Conservation (phyloP, 2,797 vertebrate species). For the Coracias cyanogaster region DNA sequence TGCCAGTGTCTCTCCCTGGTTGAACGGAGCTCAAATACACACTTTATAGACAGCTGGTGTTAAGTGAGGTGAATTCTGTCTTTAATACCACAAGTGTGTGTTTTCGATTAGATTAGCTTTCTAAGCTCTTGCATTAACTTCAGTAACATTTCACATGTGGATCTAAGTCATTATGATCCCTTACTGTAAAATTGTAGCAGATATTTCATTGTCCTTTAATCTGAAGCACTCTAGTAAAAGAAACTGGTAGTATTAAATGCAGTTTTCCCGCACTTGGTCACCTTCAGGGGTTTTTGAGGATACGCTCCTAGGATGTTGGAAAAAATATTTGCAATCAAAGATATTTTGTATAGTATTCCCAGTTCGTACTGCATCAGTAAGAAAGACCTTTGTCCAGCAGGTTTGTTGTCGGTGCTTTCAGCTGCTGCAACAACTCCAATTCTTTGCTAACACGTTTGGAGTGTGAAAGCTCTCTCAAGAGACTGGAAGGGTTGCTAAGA, state of each 20-base stretch:
- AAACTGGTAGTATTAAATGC: not conserved
- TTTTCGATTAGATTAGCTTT: not conserved
- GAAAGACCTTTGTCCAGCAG: not conserved
- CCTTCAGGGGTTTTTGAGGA: not conserved
- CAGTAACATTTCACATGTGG: not conserved
- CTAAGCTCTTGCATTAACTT: not conserved
- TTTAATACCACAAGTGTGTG: not conserved
- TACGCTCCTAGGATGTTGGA: not conserved
- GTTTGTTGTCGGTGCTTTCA: not conserved
- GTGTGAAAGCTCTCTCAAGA: not conserved
- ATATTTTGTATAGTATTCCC: not conserved
- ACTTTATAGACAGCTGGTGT: not conserved
- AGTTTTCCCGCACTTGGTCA: not conserved
- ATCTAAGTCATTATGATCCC: not conserved
- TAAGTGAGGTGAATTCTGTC: not conserved
- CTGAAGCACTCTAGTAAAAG: not conserved
- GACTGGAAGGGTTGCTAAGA: not conserved
- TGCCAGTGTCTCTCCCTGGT: not conserved
- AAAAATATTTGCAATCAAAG: not conserved
- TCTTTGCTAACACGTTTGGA: accelerated
- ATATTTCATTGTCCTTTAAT: not conserved
- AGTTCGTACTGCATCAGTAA: not conserved
- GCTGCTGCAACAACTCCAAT: not conserved
- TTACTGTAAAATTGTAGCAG: not conserved
- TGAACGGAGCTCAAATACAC: not conserved